A percentile compares a stretch with the other conserved stretches of the same genome.
phyloP scores from a whole-genome alignment of 2,888 invertebrate species.

The Zhengitettix transpicula region DNA sequence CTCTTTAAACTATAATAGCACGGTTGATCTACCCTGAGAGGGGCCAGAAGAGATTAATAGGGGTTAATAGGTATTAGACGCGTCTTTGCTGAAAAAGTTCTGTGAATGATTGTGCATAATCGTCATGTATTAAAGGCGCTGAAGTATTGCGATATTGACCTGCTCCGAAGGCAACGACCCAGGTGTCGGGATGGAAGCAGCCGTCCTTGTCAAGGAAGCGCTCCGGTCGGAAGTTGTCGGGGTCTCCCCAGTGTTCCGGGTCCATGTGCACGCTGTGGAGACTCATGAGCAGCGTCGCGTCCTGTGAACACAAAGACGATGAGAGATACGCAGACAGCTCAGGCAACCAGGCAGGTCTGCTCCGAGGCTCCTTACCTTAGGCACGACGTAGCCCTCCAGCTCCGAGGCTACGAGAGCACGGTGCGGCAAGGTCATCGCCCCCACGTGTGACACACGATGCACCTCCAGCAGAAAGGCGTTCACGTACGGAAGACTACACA shows the following conservation, averaged over 20 bases:
- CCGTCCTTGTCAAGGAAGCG: conserved; percentile 13
- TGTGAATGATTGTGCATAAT: too few relatives aligned
- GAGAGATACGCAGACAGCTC: not conserved
- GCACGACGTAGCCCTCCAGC: conserved; percentile 12
- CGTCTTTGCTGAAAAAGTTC: too few relatives aligned
- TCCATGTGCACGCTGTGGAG: conserved; percentile 16
- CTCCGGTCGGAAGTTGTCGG: conserved; percentile 16
- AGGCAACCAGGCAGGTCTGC: not conserved
- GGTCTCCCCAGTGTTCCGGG: conserved; percentile 16
- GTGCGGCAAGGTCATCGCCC: conserved; percentile 15
- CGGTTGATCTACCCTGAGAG: too few relatives aligned
- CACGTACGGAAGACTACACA: conserved; percentile 16
- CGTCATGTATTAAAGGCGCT: not conserved
- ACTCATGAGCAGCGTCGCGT: conserved; percentile 13
- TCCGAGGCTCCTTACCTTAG: conserved; percentile 9
- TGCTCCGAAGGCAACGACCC: conserved; percentile 14
- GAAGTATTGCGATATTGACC: conserved; percentile 6
- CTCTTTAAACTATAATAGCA: too few relatives aligned
- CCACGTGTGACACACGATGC: conserved; percentile 16
- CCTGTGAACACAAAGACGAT: not conserved
- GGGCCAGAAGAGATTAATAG: too few relatives aligned
- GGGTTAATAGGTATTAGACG: too few relatives aligned
- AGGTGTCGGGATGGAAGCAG: conserved; percentile 8
- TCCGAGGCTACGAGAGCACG: conserved; percentile 13
- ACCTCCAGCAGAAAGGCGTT: conserved; percentile 19